phyloP scores from a whole-genome alignment of 1,140 invertebrate genomes.

The Caenorhabditis remanei region DNA sequence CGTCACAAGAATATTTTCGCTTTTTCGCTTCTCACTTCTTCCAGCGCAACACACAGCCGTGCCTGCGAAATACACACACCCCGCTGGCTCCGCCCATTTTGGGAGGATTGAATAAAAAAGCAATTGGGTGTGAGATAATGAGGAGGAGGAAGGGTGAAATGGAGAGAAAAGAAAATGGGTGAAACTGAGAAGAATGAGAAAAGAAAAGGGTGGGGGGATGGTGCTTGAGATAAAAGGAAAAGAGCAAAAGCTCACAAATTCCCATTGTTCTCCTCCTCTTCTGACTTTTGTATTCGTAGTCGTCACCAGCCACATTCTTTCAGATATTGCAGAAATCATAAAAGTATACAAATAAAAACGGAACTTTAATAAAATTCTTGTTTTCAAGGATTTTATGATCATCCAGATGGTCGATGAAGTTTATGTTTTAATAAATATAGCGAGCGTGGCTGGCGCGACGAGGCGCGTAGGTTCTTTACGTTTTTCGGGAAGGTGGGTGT shows the following conservation, averaged over 20 bases:
- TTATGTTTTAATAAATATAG: too few relatives aligned
- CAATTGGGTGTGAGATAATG: slow-evolving; percentile 56
- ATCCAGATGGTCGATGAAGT: too few relatives aligned
- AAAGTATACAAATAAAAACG: background rate
- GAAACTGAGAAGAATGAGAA: slow-evolving; percentile 1
- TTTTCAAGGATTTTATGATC: too few relatives aligned
- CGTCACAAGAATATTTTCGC: background rate
- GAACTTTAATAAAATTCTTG: too few relatives aligned
- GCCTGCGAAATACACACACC: background rate
- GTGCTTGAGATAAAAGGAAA: slow-evolving; percentile 24
- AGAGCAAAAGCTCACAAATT: slow-evolving; percentile 30
- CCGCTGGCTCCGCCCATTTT: slow-evolving; percentile 18
- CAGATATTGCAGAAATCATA: background rate
- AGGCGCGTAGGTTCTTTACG: too few relatives aligned
- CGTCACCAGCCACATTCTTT: background rate
- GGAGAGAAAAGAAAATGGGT: background rate
- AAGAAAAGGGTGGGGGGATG: background rate
- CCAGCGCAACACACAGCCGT: background rate
- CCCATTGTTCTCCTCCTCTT: background rate
- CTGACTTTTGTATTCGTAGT: background rate
- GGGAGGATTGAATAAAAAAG: slow-evolving; percentile 51
- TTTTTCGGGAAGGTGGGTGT: too few relatives aligned
- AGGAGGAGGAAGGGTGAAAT: slow-evolving; percentile 1
- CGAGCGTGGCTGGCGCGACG: too few relatives aligned
- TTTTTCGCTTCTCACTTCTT: background rate